Percentiles rank a stretch among this genome's conserved stretches.
These are phyloP conservation scores for Dendrocopos noguchii DNA, from an alignment of 2,113 vertebrate genomes.

Conservation along the genomic window DNA sequence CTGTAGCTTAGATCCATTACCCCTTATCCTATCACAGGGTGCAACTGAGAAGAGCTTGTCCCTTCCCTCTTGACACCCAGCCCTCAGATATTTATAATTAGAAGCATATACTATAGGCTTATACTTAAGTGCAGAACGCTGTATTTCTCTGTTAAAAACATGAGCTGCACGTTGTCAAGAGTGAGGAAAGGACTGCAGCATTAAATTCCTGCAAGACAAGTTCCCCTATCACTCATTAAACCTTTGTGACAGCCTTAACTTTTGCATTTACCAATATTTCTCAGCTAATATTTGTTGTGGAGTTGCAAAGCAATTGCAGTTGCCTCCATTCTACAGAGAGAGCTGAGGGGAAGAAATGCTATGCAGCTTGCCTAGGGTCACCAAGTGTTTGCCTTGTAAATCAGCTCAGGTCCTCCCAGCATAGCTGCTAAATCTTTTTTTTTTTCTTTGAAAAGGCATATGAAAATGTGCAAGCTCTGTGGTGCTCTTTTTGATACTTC, in stretches of 20 bases:
- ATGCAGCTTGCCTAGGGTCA: not conserved
- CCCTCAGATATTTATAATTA: not conserved
- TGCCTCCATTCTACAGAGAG: not conserved
- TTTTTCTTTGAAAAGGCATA: not conserved
- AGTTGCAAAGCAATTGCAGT: not conserved
- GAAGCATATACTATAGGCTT: not conserved
- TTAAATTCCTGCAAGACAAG: not conserved
- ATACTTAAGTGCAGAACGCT: not conserved
- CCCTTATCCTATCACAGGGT: too few relatives aligned
- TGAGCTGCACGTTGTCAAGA: not conserved
- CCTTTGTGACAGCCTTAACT: not conserved
- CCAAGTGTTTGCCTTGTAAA: not conserved
- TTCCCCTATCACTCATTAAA: not conserved
- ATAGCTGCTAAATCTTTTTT: not conserved
- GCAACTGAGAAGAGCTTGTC: too few relatives aligned
- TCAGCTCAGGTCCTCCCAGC: not conserved
- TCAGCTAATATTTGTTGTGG: not conserved
- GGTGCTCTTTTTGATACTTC: not conserved
- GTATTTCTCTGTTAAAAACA: not conserved
- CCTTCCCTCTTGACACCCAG: too few relatives aligned
- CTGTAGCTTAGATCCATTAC: too few relatives aligned
- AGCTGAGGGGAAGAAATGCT: not conserved
- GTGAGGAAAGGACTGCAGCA: not conserved
- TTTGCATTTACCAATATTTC: not conserved
- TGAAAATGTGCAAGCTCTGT: not conserved